Evolutionary conservation across 2,797 vertebrate genomes (phyloP), one percentile per base, ranked within the genome.

Genomic region (Xenopus petersii): DNA sequence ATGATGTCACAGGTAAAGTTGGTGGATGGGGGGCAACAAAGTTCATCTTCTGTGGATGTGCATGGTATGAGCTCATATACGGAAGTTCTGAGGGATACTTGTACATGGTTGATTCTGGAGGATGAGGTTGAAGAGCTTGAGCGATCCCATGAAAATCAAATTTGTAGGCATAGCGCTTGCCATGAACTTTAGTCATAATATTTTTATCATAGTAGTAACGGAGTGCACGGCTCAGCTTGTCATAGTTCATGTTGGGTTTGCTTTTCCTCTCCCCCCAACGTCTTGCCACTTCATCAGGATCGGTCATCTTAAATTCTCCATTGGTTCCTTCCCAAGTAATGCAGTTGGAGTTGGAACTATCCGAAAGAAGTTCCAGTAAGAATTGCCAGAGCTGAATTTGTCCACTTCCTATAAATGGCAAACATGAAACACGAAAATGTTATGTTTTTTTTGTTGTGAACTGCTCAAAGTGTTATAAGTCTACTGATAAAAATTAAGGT

Each of bases 241-340:
- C 94, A 7, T 95, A 95, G 92, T 95, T 95, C 94, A 95, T 95
- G 83, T 95, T 94, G 82, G 94, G 94, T 48, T 95, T 95, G 88
- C 93, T 94, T 67, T 95, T 95, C 9, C 94, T 77, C 74, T 93
- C 94, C 0, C 94, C 94, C 94, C 94, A 95, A 67, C 92, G 94
- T 70, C 94, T 91, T 8, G 94, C 94, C 71, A 95, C 94, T 87
- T 95, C 94, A 0, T 95, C 94, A 0, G 94, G 94, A 76, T 95
- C 94, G 0, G 93, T 95, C 94, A 95, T 94, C 88, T 95, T 95
- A 87, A 95, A 95, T 46, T 95, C 94, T 1, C 94, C 94, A 0
- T 95, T 95, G 82, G 94, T 95, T 73, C 94, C 94, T 60, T 95
- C 94, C 94, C 94, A 95, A 70, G 94, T 94, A 86, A 95, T 95